Conservation (phyloP, 2,797 vertebrate genomes). For the Crypturellus tataupa region DNA sequence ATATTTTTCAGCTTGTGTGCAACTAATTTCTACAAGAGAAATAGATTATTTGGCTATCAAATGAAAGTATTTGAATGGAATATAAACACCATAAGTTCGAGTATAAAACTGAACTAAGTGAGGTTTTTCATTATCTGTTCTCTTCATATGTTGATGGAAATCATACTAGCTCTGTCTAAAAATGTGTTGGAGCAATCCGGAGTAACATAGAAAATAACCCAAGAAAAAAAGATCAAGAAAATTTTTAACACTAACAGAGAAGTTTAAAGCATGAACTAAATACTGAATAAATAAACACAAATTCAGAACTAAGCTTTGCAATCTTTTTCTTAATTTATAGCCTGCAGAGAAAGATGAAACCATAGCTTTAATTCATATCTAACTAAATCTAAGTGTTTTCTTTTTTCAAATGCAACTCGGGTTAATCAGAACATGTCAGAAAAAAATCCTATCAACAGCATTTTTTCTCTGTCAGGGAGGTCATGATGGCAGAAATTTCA, state of each 20-base stretch:
- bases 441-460: not conserved
- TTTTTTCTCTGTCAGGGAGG: not conserved
- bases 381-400: not conserved
- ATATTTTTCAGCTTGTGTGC: not conserved
- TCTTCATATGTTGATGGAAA: not conserved
- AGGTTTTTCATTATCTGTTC: not conserved
- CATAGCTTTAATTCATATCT: not conserved
- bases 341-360: not conserved
- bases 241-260: not conserved
- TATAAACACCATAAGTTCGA: not conserved
- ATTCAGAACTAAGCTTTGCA: not conserved
- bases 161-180: not conserved
- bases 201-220: not conserved
- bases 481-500: conserved; percentile 32
- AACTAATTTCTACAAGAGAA: not conserved
- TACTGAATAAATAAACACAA: not conserved
- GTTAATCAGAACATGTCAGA: not conserved
- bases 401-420: not conserved
- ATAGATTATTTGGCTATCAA: not conserved
- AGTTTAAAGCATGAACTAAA: not conserved
- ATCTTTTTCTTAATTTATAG: not conserved
- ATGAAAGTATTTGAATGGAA: not conserved
- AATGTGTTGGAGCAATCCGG: not conserved
- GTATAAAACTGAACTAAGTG: not conserved
- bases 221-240: not conserved